Base-by-base conservation (phyloP, 2,888 invertebrate genomes). In the Leptogaster cylindrica region DNA sequence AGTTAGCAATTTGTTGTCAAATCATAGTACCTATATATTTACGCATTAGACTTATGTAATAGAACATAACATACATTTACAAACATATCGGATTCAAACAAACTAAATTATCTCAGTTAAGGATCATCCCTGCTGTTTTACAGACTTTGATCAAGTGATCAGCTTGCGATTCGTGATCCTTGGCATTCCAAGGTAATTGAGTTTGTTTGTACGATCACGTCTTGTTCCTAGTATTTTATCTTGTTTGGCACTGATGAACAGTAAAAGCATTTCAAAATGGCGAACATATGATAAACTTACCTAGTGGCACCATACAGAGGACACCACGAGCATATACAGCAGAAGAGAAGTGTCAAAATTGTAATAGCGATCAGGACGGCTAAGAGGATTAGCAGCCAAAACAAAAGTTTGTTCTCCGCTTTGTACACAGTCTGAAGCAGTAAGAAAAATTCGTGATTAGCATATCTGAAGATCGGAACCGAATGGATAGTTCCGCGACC, bases 311-410 rank as follows among this genome's bases (percentile, higher is more conserved):
- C 88, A 74, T 90, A 92, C 61, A 92, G 84, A n/a, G 92, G 92
- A 76, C 93, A 93, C 75, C 90, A 89, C 73, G 90, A 89, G 76
- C 92, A 93, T 71, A 92, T 88, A 76, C 93, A 93, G 80, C 93
- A 94, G 68, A 91, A 84, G 70, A 93, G 86, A 52, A 93, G 82
- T 63, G 88, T 84, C 67, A 91, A 80, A 71, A 91, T 84, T 8
- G 89, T 86, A 25, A 92, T 75, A 0, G 92, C 85, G 72, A 92
- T 86, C 69, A 93, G 79, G 25, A 93, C 84, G 51, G 91, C 89
- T 70, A 94, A 79, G 12, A 92, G 79, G 72, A 93, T 88, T 61
- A 93, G 81, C 18, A 93, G 78, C 93, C 93, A 93, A 76, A 90
- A 88, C 58, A 91, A 78, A 64, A 87, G 81, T 73, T 88, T 86